phyloP scores from a whole-genome alignment of 2,888 invertebrate genomes.

The Dendrolimus pini region DNA sequence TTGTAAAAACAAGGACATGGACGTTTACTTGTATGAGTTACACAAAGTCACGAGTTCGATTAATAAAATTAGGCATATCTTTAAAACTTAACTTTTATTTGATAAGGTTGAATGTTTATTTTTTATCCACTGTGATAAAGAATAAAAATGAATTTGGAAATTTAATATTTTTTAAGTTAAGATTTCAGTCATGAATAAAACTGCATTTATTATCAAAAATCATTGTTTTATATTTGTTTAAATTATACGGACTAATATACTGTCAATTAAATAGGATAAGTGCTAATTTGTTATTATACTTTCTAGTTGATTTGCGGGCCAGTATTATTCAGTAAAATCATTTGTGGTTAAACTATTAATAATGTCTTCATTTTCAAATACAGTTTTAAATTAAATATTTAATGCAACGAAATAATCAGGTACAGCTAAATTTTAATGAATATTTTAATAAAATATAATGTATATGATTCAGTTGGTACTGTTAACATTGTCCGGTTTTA shows the following conservation, averaged over 20 bases:
- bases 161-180: background rate
- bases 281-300: slow-evolving; percentile 8
- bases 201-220: slow-evolving; percentile 6
- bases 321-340: slow-evolving; percentile 27
- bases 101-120: too few species aligned
- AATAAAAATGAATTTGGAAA: background rate
- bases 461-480: slow-evolving; percentile 48
- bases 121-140: too few species aligned
- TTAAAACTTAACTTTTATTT: too few species aligned
- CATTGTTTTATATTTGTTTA: slow-evolving; percentile 5
- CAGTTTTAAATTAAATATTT: slow-evolving; percentile 21
- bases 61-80: too few species aligned
- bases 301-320: slow-evolving; percentile 23
- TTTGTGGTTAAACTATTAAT: slow-evolving; percentile 10
- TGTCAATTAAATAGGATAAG: slow-evolving; percentile 53
- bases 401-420: slow-evolving; percentile 53
- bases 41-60: background rate
- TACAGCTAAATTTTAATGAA: slow-evolving; percentile 40
- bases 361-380: background rate
- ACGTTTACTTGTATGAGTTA: background rate
- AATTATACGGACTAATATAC: slow-evolving; percentile 15
- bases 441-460: slow-evolving; percentile 33
- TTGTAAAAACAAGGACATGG: background rate
- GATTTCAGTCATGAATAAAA: background rate
- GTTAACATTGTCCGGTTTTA: slow-evolving; percentile 36